Conservation (phyloP, 2,888 invertebrate genomes). For the Nebria salina region DNA sequence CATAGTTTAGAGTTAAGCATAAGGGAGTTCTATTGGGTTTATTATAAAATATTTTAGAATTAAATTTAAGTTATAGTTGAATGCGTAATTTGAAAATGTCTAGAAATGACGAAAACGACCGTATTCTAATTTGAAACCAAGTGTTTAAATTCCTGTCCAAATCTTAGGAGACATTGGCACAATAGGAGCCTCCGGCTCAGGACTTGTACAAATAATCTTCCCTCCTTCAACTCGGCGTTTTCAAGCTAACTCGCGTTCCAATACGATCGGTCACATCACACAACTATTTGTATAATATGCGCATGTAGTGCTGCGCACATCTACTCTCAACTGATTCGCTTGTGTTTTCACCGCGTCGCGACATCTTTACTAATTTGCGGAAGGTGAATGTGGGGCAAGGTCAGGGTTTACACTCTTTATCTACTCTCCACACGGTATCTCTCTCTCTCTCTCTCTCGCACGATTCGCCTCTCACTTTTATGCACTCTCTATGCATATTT, state of each 20-base stretch:
- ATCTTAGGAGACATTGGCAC: not conserved
- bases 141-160: not conserved
- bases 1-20: too few relatives aligned
- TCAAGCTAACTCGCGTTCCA: not conserved
- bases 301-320: not conserved
- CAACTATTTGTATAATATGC: not conserved
- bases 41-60: too few relatives aligned
- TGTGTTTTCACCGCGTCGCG: slow-evolving; percentile 13
- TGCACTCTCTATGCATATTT: slow-evolving; percentile 3
- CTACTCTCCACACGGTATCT: slow-evolving; percentile 9
- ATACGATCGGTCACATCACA: not conserved
- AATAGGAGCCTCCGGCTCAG: not conserved
- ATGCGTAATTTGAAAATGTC: not conserved
- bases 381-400: slow-evolving; percentile 61
- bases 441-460: not conserved
- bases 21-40: too few relatives aligned
- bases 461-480: not conserved
- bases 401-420: slow-evolving; percentile 57
- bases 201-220: not conserved
- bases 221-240: not conserved
- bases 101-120: not conserved
- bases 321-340: slow-evolving; percentile 12
- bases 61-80: too few relatives aligned
- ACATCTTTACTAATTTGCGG: slow-evolving; percentile 46
- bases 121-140: not conserved